Evolutionary conservation across 2,797 vertebrate species (phyloP).

Genomic region (Pangasius sanitwongsei): DNA sequence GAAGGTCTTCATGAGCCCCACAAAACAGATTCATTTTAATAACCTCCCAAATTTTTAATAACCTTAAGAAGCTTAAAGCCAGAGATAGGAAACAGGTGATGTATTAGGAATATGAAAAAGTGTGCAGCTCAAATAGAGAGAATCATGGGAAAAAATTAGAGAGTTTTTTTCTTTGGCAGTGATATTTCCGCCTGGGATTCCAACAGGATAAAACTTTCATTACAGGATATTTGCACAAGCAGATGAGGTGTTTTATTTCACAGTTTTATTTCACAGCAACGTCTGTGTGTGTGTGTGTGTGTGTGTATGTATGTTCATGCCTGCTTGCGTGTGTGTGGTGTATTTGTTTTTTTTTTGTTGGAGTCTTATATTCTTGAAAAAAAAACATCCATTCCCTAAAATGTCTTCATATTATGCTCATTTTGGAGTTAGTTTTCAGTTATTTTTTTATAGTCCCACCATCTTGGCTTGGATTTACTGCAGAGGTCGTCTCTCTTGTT

Average conservation of each 20-base stretch:
- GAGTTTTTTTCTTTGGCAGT: constrained; percentile 30
- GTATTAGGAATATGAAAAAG: constrained; percentile 23
- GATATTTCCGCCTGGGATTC: constrained; percentile 14
- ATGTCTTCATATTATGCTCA: constrained; percentile 9
- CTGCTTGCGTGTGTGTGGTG: not conserved
- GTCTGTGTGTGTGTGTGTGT: not conserved
- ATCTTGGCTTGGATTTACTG: not conserved
- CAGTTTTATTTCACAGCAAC: constrained; percentile 14
- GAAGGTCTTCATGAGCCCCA: not conserved
- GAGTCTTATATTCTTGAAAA: not conserved
- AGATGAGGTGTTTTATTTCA: constrained; percentile 38
- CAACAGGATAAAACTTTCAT: constrained; percentile 43
- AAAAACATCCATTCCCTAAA: not conserved
- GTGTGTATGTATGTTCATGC: not conserved
- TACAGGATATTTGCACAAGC: constrained; percentile 40
- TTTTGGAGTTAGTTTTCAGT: constrained; percentile 14
- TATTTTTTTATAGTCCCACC: not conserved
- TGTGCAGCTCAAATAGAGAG: constrained; percentile 18
- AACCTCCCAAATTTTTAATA: constrained; percentile 29
- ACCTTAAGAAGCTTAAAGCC: constrained; percentile 26
- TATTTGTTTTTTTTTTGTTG: not conserved
- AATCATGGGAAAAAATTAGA: not conserved
- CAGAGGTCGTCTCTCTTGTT: constrained; percentile 17
- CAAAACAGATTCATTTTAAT: not conserved
- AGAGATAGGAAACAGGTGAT: constrained; percentile 21